Evolutionary conservation across 53 echinoderm and acorn worm species (phyloP).

Genomic region (Holothuria leucospilota): DNA sequence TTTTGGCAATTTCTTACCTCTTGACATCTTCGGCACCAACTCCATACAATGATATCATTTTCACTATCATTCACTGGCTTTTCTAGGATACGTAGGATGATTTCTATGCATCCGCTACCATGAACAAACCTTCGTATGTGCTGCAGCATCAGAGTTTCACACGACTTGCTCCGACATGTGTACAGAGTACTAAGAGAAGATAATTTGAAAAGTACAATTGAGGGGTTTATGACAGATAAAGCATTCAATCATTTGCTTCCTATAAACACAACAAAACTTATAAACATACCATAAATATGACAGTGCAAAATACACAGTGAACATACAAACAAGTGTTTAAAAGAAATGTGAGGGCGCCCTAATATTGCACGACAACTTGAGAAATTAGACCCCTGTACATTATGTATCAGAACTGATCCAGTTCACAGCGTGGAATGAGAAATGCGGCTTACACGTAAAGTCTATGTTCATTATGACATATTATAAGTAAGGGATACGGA

Average conservation of each 20-base stretch:
- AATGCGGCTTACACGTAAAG: too few species aligned
- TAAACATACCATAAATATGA: too few species aligned
- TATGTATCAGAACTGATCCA: too few species aligned
- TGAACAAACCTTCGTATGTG: constrained; percentile 92
- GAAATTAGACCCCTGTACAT: too few species aligned
- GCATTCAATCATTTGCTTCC: neutral
- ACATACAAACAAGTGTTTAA: too few species aligned
- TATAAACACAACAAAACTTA: neutral
- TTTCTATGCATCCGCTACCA: constrained; percentile 77
- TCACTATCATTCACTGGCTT: constrained; percentile 78
- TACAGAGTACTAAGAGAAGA: constrained; percentile 66
- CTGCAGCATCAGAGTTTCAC: constrained; percentile 85
- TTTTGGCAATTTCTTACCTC: constrained; percentile 64
- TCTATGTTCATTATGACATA: too few species aligned
- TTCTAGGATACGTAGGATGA: constrained; percentile 82
- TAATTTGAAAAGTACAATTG: neutral
- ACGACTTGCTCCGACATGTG: constrained; percentile 81
- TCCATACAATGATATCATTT: constrained; percentile 92
- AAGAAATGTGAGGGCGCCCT: too few species aligned
- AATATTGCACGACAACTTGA: too few species aligned
- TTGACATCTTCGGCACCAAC: constrained; percentile 95
- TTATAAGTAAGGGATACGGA: too few species aligned
- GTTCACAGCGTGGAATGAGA: too few species aligned
- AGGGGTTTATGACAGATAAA: neutral
- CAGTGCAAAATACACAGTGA: too few species aligned